Evolutionary conservation across 2,797 vertebrate species (phyloP).

Genomic region (Liasis olivaceus): DNA sequence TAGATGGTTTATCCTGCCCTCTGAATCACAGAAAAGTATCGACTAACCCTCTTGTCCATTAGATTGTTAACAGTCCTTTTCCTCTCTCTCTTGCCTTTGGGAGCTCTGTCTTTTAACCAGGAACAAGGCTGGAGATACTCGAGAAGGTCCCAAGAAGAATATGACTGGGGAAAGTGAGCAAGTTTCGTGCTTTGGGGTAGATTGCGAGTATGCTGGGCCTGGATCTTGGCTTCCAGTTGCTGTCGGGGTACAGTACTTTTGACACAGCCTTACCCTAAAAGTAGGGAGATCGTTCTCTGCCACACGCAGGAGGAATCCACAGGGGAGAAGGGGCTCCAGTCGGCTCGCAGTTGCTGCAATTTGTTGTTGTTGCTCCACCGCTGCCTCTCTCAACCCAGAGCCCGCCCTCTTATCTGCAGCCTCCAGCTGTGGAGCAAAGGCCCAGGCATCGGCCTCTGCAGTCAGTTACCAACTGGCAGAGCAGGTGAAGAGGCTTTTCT

Average conservation of each 20-base stretch:
- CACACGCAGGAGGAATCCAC: background rate
- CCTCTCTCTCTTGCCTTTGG: background rate
- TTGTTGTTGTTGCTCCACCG: background rate
- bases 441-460: background rate
- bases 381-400: background rate
- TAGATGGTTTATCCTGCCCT: background rate
- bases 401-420: constrained; percentile 21
- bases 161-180: background rate
- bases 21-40: background rate
- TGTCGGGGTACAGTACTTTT: background rate
- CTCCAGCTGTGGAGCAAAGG: constrained; percentile 2
- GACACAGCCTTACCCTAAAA: background rate
- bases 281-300: background rate
- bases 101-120: background rate
- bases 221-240: too few relatives aligned
- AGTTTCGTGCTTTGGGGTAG: background rate
- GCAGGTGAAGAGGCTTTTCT: background rate
- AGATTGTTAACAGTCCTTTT: background rate
- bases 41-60: background rate
- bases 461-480: background rate
- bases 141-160: background rate
- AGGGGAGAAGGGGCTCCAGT: background rate
- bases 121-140: background rate
- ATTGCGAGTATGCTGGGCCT: background rate
- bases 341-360: background rate